These are phyloP conservation scores for Cyprinodon brontotheroides DNA, from an alignment of 2,113 vertebrate species.

Conservation along the genomic window DNA sequence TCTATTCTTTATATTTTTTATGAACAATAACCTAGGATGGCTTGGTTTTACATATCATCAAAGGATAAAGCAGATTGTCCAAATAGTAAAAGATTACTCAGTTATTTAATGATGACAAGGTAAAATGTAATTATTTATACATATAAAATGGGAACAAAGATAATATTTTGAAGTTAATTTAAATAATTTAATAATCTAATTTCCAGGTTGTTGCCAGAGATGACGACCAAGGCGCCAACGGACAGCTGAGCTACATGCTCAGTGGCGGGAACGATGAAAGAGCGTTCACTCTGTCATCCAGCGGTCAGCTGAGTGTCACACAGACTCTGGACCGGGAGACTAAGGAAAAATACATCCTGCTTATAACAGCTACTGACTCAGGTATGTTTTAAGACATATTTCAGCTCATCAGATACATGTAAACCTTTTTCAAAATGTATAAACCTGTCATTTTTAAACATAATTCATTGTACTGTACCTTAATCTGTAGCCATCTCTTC, in stretches of 20 bases:
- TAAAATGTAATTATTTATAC: too few species aligned
- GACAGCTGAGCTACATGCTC: slow-evolving; percentile 88
- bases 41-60: too few species aligned
- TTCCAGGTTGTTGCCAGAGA: slow-evolving; percentile 92
- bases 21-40: background rate
- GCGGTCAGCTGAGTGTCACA: slow-evolving; percentile 86
- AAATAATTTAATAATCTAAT: background rate
- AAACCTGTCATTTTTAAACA: background rate
- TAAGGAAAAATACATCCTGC: slow-evolving; percentile 83
- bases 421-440: background rate
- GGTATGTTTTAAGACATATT: slow-evolving; percentile 71
- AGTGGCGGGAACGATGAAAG: slow-evolving; percentile 84
- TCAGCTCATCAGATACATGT: background rate
- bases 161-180: too few species aligned
- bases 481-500: background rate
- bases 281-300: slow-evolving; percentile 86
- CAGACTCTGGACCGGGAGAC: slow-evolving; percentile 89
- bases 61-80: too few species aligned
- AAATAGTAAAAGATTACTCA: too few species aligned
- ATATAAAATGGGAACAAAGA: too few species aligned
- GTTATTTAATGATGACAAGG: too few species aligned
- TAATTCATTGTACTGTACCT: background rate
- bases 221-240: slow-evolving; percentile 89
- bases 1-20: background rate
- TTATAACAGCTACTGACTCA: slow-evolving; percentile 89